Base-by-base conservation (phyloP, 2,888 invertebrate species). In the Pyrrhia umbra region DNA sequence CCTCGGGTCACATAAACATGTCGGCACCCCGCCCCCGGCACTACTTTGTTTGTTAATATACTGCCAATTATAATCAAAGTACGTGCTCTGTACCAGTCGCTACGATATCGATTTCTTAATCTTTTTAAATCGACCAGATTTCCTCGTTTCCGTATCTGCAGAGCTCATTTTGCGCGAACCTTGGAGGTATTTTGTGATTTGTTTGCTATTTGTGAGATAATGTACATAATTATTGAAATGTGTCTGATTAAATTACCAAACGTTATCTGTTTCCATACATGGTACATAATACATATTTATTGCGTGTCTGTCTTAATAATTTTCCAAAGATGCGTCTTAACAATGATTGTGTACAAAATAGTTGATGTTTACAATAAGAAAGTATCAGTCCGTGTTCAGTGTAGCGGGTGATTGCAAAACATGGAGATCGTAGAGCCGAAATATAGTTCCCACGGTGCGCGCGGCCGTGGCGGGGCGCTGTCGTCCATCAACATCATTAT, bases 401-500 rank as follows among this genome's bases (percentile, higher is more conserved):
- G 87, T 85, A 85, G 85, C 87, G 81, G 86, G 84, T 83, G 87
- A 91, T 94, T 93, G 91, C 93, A 86, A 94, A 93, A 93, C 87
- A 77, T 77, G 78, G 84, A 84, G 88, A 88, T 86, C 89, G 90
- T 85, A 83, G 80, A 88, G 87, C 90, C 92, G 89, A 93, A 94
- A 92, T 92, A 88, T 89, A 83, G 86, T 94, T 95, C 94, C 94
- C 94, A 94, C 94, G 94, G 88, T 90, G 89, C 79, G 88, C 87
- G 86, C 85, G 85, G 85, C 84, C 81, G 68, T 65, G 84, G 87
- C 82, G 85, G 85, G 83, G 76, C 86, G 88, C 88, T 90, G 92
- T 92, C 94, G 92, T 93, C 88, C 93, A 93, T 94, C 94, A 95
- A 92, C 90, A 92, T 92, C 90, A 92, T 92, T 94, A 94, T 94